Base-by-base conservation (phyloP, 2,888 invertebrate genomes). In the Aleiodes leptofemur region DNA sequence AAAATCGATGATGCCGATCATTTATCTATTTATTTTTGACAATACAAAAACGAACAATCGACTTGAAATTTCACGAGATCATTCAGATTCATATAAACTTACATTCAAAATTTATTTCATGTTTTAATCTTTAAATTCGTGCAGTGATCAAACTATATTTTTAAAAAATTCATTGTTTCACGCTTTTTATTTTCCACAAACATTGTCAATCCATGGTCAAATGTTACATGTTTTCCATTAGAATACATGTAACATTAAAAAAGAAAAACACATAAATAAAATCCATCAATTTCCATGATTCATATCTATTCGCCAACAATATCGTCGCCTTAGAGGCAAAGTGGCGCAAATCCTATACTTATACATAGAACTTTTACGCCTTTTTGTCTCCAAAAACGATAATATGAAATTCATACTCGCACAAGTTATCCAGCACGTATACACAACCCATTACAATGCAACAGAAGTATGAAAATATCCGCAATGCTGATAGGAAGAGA, bases 401-500 rank as follows among this genome's bases (percentile, higher is more conserved):
- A 48, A 31, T 43, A 48, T 34, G 38, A 71, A 50, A 57, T 57
- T 48, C 57, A 55, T 38, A 43, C 56, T 50, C 29, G 66, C 51
- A 16, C 61, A 11, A 59, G 48, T 66, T 43, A 43, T 43, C 66
- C 16, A 61, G 72, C 48, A 38, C 66, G 59, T 69, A 72, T 69
- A 57, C 53, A 53, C 57, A 38, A 29, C 50, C 59, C 69, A 75
- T 50, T n/a, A 61, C 64, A 48, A 64, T 71, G 51, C 14, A 55
- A 14, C 53, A 70, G 76, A 70, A 74, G 72, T 73, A 76, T 72
- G 74, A 72, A 59, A 78, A 72, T 64, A 48, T 64, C 43, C 4
- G 23, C 64, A 64, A 48, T 64, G 59, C 56, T 68, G 57, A 70
- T 56, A 55, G 56, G 57, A 59, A 70, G 56, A 57, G 70, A 70